These are phyloP conservation scores for Falcaria lacertinaria DNA, from an alignment of 2,888 invertebrate genomes.

Conservation along the genomic window DNA sequence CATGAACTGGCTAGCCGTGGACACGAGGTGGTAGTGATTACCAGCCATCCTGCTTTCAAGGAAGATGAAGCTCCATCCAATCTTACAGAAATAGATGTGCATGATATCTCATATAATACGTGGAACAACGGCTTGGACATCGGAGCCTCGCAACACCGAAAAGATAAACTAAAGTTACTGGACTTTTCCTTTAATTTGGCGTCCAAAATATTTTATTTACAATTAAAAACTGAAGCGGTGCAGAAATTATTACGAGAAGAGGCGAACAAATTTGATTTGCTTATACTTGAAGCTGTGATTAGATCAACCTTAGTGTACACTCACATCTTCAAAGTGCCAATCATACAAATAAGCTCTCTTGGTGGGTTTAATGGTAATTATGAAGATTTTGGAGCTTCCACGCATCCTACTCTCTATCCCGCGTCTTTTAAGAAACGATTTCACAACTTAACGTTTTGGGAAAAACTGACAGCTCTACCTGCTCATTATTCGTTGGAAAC, in stretches of 20 bases:
- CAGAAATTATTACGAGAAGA: too few species aligned
- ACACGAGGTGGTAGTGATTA: constrained; percentile 45
- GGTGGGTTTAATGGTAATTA: constrained; percentile 10
- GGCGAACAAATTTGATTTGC: too few species aligned
- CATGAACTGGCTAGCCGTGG: constrained; percentile 41
- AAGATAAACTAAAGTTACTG: too few species aligned
- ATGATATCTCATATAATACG: constrained; percentile 22
- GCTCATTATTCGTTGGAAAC: constrained; percentile 11
- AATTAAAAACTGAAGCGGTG: too few species aligned
- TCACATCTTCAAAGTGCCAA: too few species aligned
- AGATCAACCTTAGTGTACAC: too few species aligned
- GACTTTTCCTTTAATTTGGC: too few species aligned
- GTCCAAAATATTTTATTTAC: background rate
- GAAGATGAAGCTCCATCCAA: constrained; percentile 24
- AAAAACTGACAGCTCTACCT: constrained; percentile 29
- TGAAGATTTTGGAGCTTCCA: constrained; percentile 29
- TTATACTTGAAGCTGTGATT: too few species aligned
- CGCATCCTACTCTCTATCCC: constrained; percentile 38
- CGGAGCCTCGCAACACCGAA: too few species aligned
- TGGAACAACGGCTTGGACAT: too few species aligned
- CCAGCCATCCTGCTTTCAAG: constrained; percentile 33
- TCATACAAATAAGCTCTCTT: too few species aligned
- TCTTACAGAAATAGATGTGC: constrained; percentile 40
- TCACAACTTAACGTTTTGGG: constrained; percentile 31
- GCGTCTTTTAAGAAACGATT: constrained; percentile 15